phyloP scores from a whole-genome alignment of 1,140 invertebrate genomes.

The Mercenaria mercenaria region DNA sequence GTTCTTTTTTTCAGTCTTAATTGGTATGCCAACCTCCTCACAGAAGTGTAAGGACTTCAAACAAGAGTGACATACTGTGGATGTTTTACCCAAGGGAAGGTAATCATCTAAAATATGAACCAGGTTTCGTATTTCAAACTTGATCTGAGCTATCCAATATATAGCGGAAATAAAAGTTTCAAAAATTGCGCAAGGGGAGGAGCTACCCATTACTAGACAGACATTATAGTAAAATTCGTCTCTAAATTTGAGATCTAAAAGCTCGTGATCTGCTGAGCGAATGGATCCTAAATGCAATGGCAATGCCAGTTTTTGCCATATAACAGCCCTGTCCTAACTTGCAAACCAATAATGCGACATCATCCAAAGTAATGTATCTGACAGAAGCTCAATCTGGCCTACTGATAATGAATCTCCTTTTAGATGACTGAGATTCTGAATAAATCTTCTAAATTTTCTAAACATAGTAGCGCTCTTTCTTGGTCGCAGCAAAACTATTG shows the following conservation, averaged over 20 bases:
- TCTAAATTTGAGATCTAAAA: constrained; percentile 24
- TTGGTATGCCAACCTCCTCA: constrained; percentile 32
- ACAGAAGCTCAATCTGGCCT: constrained; percentile 1
- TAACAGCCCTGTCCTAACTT: background rate
- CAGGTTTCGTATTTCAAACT: background rate
- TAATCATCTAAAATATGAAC: constrained; percentile 43
- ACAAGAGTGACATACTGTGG: no score
- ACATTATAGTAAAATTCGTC: background rate
- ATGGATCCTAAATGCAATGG: no score
- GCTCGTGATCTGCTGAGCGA: background rate
- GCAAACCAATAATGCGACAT: background rate
- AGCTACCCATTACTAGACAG: constrained; percentile 20
- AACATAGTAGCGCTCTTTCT: no score
- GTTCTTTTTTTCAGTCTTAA: constrained; percentile 6
- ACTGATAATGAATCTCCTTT: background rate
- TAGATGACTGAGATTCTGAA: constrained; percentile 11
- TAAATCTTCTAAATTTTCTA: no score
- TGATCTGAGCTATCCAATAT: background rate
- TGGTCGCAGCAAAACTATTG: no score
- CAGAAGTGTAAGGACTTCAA: no score
- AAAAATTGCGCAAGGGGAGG: constrained; percentile 50
- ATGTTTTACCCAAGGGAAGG: no score
- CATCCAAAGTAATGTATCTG: constrained; percentile 10
- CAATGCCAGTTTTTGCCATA: background rate
- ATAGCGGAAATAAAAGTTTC: constrained; percentile 59